phyloP scores from a whole-genome alignment of 2,888 invertebrate genomes.

The Mesorhabditis spiculigera region DNA sequence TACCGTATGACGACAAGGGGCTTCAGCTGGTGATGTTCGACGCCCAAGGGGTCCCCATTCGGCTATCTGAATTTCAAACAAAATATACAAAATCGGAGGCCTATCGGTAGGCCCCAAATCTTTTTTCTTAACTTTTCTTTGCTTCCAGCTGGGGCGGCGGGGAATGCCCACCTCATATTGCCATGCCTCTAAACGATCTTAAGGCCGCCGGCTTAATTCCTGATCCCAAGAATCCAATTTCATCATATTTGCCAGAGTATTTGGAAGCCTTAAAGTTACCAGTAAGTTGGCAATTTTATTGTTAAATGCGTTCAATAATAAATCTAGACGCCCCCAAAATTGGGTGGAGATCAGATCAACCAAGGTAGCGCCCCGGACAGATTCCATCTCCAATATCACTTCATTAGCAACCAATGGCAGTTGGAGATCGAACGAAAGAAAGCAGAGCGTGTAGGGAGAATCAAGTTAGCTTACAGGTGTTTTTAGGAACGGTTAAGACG shows the following conservation, averaged over 20 bases:
- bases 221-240: background rate
- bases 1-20: background rate
- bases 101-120: background rate
- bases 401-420: background rate
- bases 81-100: background rate
- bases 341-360: background rate
- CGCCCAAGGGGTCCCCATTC: background rate
- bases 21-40: background rate
- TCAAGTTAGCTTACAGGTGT: background rate
- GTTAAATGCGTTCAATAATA: background rate
- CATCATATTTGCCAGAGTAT: background rate
- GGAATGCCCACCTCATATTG: background rate
- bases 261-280: background rate
- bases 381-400: background rate
- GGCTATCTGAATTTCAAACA: background rate
- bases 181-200: background rate
- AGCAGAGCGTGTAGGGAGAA: background rate
- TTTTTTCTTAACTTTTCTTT: background rate
- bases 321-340: background rate
- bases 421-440: background rate
- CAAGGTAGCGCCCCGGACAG: background rate
- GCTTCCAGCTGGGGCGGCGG: conserved; percentile 5
- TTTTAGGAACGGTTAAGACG: background rate
- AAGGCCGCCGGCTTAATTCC: background rate
- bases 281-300: background rate